Evolutionary conservation across 2,113 vertebrate genomes (phyloP), one percentile per base, ranked within the genome.

Genomic region (Amphilophus citrinellus): DNA sequence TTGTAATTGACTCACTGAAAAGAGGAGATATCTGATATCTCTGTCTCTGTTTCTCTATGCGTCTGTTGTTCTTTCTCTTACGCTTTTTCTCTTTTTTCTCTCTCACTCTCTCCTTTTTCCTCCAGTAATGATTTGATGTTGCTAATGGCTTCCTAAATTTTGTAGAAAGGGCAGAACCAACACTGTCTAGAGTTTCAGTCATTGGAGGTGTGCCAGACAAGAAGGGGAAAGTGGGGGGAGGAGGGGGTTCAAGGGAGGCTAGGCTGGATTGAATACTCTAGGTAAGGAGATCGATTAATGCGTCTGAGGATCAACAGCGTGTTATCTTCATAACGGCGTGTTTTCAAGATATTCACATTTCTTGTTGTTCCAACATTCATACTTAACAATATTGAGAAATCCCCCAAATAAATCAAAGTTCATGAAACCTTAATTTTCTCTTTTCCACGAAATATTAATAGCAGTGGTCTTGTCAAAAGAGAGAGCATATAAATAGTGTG

Each of bases 101-200:
- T 84, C 81, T 87, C 79, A 6, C 53, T 86, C 87, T 77, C 87
- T 80, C 86, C 84, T 84, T 88, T 90, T 90, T 93, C 88, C 85
- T 85, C 76, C 78, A 90, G 84, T 95, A 97, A 97, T 97, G 97
- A 98, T 97, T 97, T 97, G 97, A 97, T 97, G 96, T 97, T 93
- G 94, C 96, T 98, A 97, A 98, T 98, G 97, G 97, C 96, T 98
- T 97, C 97, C 97, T 97, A 97, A 96, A 97, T 97, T 97, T 97
- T 97, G 95, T 96, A 96, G 96, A 96, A 93, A 96, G 96, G 96
- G 95, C 96, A 96, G 95, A 97, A 96, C 96, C 94, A 89, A 95
- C 85, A 92, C 93, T 92, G 95, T 96, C 96, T 98, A 95, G 94
- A 95, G 95, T 98, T 97, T 96, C 97, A 96, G 84, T 83, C 20